A percentile compares a stretch with the other conserved stretches of the same genome.
Evolutionary conservation across 2,888 invertebrate genomes (phyloP).

Genomic region (Maniola hyperantus): DNA sequence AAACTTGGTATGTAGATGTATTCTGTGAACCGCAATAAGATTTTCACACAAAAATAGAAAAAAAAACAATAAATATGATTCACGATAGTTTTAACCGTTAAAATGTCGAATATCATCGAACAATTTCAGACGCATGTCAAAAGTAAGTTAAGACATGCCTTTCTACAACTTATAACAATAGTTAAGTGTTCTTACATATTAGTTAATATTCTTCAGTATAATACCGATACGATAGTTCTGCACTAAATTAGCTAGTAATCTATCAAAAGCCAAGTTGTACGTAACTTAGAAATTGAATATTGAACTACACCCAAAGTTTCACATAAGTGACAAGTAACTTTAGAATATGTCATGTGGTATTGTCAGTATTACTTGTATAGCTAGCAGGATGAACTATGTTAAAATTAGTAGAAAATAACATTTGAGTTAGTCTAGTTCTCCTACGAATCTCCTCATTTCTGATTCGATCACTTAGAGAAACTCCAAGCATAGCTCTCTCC

Average conservation of each 20-base stretch:
- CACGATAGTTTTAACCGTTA: no score
- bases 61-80: no score
- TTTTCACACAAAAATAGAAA: no score
- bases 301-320: slow-evolving; percentile 30
- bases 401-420: background rate
- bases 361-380: background rate
- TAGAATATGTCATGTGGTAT: background rate
- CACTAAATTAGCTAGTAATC: slow-evolving; percentile 4
- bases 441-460: no score
- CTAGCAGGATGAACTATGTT: background rate
- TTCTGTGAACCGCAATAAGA: no score
- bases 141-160: background rate
- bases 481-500: no score
- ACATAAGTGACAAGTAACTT: slow-evolving; percentile 27
- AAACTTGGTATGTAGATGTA: no score
- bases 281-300: slow-evolving; percentile 34
- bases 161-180: background rate
- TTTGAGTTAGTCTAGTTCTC: no score
- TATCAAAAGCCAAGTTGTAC: slow-evolving; percentile 9
- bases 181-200: background rate
- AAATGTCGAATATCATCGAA: background rate
- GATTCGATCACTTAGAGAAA: no score
- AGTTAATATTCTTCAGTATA: background rate
- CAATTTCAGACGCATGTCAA: background rate
- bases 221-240: background rate